These are phyloP conservation scores for Lagorchestes hirsutus DNA, from an alignment of 2,797 vertebrate genomes.

Conservation along the genomic window DNA sequence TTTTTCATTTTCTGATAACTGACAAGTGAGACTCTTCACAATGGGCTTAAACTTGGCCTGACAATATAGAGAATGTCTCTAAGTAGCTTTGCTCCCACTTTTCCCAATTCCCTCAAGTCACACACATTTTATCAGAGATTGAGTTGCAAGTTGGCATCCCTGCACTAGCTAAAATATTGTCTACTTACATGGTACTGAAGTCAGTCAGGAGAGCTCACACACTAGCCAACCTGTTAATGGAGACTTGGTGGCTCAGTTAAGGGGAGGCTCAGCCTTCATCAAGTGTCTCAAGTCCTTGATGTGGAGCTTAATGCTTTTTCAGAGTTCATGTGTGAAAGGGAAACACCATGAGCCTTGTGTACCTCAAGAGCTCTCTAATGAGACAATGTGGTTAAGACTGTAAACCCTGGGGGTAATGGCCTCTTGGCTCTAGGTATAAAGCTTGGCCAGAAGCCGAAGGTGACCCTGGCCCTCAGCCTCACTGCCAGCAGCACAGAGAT, in stretches of 20 bases:
- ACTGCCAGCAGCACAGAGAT: neutral
- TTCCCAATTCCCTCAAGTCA: neutral
- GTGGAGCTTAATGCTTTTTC: neutral
- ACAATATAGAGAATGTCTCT: neutral
- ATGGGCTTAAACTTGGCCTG: neutral
- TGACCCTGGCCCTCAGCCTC: neutral
- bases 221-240: neutral
- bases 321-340: neutral
- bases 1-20: neutral
- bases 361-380: conserved; percentile 21
- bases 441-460: neutral
- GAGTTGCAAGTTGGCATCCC: conserved; percentile 31
- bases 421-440: neutral
- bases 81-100: neutral
- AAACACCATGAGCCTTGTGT: neutral
- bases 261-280: neutral
- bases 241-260: neutral
- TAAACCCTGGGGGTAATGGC: neutral
- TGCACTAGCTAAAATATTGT: neutral
- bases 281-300: conserved; percentile 2
- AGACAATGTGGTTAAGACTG: neutral
- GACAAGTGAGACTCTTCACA: neutral
- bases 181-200: conserved; percentile 34
- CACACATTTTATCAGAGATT: conserved; percentile 3
- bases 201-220: conserved; percentile 11